These are phyloP conservation scores for Myoxocephalus aenaeus DNA, from an alignment of 2,797 vertebrate genomes.

Conservation along the genomic window DNA sequence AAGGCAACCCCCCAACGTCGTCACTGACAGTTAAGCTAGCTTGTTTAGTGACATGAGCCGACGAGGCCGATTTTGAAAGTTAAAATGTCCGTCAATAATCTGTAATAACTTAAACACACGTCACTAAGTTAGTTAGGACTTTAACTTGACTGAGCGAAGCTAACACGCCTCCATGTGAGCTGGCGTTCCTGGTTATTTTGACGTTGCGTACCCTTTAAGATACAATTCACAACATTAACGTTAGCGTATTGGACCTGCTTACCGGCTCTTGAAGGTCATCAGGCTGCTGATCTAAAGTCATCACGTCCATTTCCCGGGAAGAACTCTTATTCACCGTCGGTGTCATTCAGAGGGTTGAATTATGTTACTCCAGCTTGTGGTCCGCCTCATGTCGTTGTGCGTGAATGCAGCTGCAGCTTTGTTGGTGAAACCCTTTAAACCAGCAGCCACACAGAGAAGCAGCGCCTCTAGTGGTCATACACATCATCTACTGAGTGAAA, in stretches of 20 bases:
- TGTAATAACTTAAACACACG: fast-evolving
- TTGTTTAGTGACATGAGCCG: background rate
- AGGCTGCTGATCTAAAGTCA: background rate
- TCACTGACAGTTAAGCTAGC: background rate
- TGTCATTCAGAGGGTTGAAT: conserved; percentile 32
- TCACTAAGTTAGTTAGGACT: fast-evolving
- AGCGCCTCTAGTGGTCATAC: conserved; percentile 46
- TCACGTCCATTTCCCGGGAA: conserved; percentile 34
- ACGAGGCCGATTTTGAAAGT: background rate
- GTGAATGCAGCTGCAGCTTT: background rate
- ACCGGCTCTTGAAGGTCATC: conserved; percentile 23
- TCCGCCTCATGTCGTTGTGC: background rate
- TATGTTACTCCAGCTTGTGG: fast-evolving
- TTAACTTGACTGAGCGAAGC: background rate
- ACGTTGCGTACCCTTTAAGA: fast-evolving
- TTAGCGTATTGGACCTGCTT: background rate
- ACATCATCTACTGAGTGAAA: background rate
- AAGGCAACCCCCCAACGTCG: background rate
- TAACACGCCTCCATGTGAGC: background rate
- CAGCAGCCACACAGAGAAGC: fast-evolving
- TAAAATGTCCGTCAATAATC: fast-evolving
- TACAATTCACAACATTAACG: background rate
- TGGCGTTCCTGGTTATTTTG: too few species aligned
- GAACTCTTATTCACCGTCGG: conserved; percentile 8
- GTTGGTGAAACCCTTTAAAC: conserved; percentile 35